These are phyloP conservation scores for Lasioglossum lativentre DNA, from an alignment of 2,888 invertebrate genomes.

Conservation along the genomic window DNA sequence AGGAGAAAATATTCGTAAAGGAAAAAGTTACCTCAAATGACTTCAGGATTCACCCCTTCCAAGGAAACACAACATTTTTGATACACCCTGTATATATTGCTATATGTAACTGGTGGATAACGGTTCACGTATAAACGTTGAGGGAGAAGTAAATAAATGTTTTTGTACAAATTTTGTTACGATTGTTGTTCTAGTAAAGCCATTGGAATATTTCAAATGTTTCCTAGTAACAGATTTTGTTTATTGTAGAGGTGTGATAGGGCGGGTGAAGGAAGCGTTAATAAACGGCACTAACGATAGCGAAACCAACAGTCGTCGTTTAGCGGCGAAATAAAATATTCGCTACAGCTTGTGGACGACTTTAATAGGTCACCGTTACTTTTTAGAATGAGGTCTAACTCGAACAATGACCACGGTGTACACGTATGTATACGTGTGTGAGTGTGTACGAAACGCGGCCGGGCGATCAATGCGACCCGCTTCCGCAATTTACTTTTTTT, in stretches of 20 bases:
- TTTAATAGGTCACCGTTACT: constrained; percentile 45
- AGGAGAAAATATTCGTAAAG: no score
- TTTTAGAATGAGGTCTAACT: constrained; percentile 55
- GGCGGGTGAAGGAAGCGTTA: background rate
- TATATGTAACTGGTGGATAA: no score
- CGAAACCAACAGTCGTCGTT: background rate
- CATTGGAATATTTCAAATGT: no score
- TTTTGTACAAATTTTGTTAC: no score
- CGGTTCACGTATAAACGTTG: no score
- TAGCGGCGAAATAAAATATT: background rate
- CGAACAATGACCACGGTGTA: constrained; percentile 44
- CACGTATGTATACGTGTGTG: background rate
- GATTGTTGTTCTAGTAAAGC: no score
- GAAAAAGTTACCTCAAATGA: no score
- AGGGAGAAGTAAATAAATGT: no score
- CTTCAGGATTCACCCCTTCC: no score
- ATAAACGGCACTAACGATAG: background rate
- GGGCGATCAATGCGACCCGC: constrained; percentile 62
- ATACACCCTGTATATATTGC: no score
- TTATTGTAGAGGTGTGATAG: background rate
- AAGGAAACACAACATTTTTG: no score
- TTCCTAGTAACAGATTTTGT: no score
- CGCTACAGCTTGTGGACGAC: constrained; percentile 8
- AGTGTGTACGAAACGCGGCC: constrained; percentile 41
- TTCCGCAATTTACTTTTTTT: constrained; percentile 31